Percentiles rank a stretch among this genome's conserved stretches.
These are phyloP conservation scores for Caprella mutica DNA, from an alignment of 2,888 invertebrate species.

Conservation along the genomic window DNA sequence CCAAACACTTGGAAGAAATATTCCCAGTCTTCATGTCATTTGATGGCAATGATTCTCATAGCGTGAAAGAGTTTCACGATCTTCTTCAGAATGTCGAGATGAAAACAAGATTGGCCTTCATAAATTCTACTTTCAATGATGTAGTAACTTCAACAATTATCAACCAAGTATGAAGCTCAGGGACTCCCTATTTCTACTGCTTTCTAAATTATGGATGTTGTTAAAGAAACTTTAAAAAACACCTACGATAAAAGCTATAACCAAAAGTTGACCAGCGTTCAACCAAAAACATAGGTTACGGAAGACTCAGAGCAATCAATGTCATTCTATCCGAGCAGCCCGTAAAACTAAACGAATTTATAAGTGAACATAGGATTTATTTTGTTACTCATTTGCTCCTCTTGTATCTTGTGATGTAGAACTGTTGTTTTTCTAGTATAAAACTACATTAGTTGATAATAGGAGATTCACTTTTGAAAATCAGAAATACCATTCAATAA, in stretches of 20 bases:
- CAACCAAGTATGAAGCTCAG: background rate
- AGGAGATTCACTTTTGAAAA: background rate
- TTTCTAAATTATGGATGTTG: background rate
- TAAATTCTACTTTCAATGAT: background rate
- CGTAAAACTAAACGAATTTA: background rate
- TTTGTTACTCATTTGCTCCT: no score
- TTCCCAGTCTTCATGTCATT: background rate
- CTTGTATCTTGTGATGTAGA: no score
- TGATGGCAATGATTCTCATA: background rate
- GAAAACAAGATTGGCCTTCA: background rate
- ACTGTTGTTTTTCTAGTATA: background rate
- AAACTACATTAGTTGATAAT: background rate
- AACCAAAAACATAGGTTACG: constrained; percentile 2
- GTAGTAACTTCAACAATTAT: background rate
- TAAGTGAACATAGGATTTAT: background rate
- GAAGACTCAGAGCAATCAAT: background rate
- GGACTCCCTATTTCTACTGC: constrained; percentile 3
- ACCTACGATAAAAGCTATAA: constrained; percentile 3
- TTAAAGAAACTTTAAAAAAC: no score
- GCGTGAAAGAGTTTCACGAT: background rate
- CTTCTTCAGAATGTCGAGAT: background rate
- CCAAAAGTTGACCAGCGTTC: constrained; percentile 3
- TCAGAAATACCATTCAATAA: background rate
- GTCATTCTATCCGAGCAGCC: background rate
- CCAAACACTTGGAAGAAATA: background rate